These are phyloP conservation scores for Tetragonisca angustula DNA, from an alignment of 2,888 invertebrate species.

Conservation along the genomic window DNA sequence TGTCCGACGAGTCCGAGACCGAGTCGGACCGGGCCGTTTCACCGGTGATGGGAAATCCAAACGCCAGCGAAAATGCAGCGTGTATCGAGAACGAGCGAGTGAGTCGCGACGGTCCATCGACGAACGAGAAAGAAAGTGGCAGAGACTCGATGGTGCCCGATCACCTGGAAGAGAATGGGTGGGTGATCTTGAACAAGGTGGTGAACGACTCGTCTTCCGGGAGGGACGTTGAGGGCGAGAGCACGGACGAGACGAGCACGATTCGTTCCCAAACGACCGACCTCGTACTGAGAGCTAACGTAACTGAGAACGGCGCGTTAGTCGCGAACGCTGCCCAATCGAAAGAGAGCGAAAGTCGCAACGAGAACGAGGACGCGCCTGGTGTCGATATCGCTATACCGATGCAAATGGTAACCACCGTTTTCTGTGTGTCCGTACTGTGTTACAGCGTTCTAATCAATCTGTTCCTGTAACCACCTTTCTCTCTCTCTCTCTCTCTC, in stretches of 20 bases:
- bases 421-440: constrained; percentile 83
- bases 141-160: constrained; percentile 5
- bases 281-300: constrained; percentile 65
- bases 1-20: constrained; percentile 75
- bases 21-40: constrained; percentile 66
- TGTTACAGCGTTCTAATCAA: constrained; percentile 83
- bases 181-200: constrained; percentile 63
- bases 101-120: neutral
- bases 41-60: neutral
- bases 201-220: constrained; percentile 54
- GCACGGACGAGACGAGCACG: constrained; percentile 63
- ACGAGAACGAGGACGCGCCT: constrained; percentile 70
- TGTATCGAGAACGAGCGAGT: neutral
- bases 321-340: constrained; percentile 72
- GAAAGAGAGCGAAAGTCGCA: constrained; percentile 70
- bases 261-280: constrained; percentile 71
- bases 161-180: constrained; percentile 69
- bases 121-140: neutral
- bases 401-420: constrained; percentile 84
- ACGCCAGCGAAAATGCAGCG: neutral
- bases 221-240: constrained; percentile 52
- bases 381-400: constrained; percentile 79
- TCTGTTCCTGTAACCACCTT: constrained; percentile 78
- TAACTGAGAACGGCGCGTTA: constrained; percentile 73
- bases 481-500: neutral